Evolutionary conservation across 2,888 invertebrate genomes (phyloP).

Genomic region (Alloscopus bannaensis): DNA sequence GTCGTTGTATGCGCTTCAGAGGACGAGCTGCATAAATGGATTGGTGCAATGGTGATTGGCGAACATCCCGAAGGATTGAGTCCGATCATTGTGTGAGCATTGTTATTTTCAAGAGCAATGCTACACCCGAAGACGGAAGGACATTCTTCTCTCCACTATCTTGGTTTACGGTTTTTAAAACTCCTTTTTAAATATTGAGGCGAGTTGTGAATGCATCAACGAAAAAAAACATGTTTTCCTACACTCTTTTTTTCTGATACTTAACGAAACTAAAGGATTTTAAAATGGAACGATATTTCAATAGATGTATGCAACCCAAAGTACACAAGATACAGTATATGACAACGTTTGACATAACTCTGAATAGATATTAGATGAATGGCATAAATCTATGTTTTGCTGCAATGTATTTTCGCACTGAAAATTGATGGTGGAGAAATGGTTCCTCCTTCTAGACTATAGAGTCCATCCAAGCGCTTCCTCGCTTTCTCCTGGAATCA

Average conservation of each 20-base stretch:
- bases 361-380: too few relatives aligned
- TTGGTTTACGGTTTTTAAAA: too few relatives aligned
- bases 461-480: constrained; percentile 57
- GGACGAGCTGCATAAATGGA: constrained; percentile 86
- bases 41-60: constrained; percentile 80
- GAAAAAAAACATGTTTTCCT: too few relatives aligned
- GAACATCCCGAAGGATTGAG: constrained; percentile 71
- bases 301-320: too few relatives aligned
- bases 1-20: constrained; percentile 86
- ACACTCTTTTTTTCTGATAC: too few relatives aligned
- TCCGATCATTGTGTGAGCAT: constrained; percentile 56
- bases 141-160: not conserved
- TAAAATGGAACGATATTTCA: too few relatives aligned
- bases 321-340: too few relatives aligned
- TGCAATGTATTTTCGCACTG: constrained; percentile 1
- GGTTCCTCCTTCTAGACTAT: constrained; percentile 11
- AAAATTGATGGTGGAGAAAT: not conserved
- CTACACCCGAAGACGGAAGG: too few relatives aligned
- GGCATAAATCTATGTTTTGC: not conserved
- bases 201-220: too few relatives aligned
- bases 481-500: constrained; percentile 34
- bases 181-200: too few relatives aligned
- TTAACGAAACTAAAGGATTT: too few relatives aligned
- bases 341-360: too few relatives aligned
- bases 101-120: not conserved